Evolutionary conservation across 2,113 vertebrate genomes (phyloP).

Genomic region (Phalacrocorax pelagicus): DNA sequence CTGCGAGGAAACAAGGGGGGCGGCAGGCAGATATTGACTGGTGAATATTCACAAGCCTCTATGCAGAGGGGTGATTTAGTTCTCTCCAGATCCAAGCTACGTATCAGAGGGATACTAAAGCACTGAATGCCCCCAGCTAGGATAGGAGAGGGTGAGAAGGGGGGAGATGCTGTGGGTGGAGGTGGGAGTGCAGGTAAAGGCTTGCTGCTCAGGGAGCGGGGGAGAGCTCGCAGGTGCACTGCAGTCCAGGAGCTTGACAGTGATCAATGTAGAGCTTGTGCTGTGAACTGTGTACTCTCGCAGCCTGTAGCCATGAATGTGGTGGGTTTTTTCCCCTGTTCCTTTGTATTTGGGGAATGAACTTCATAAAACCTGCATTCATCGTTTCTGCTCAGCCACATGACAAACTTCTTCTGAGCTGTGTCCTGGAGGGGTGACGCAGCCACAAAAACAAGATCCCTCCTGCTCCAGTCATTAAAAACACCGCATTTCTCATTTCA

Average conservation of each 20-base stretch:
- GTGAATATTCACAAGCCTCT: not conserved
- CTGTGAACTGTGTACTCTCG: slow-evolving; percentile 29
- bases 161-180: not conserved
- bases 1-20: not conserved
- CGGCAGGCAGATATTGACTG: too few relatives aligned
- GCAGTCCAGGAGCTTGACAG: slow-evolving; percentile 29
- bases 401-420: slow-evolving; percentile 66
- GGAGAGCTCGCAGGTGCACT: slow-evolving; percentile 32
- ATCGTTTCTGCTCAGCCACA: slow-evolving; percentile 53
- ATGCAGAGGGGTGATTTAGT: not conserved
- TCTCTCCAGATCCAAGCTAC: not conserved
- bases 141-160: not conserved
- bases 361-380: slow-evolving; percentile 64
- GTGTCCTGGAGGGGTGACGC: slow-evolving; percentile 60
- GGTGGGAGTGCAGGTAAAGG: slow-evolving; percentile 39
- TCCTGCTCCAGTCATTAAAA: slow-evolving; percentile 53
- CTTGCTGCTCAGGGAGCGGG: not conserved
- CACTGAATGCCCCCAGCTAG: not conserved
- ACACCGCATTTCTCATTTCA: slow-evolving; percentile 47
- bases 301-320: slow-evolving; percentile 52
- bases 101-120: not conserved
- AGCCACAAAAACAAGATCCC: slow-evolving; percentile 57
- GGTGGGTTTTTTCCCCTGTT: not conserved
- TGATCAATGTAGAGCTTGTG: slow-evolving; percentile 43
- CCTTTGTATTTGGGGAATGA: slow-evolving; percentile 64